Evolutionary conservation across 2,113 vertebrate genomes (phyloP), one percentile per base, ranked within the genome.

Genomic region (Paralichthys olivaceus): DNA sequence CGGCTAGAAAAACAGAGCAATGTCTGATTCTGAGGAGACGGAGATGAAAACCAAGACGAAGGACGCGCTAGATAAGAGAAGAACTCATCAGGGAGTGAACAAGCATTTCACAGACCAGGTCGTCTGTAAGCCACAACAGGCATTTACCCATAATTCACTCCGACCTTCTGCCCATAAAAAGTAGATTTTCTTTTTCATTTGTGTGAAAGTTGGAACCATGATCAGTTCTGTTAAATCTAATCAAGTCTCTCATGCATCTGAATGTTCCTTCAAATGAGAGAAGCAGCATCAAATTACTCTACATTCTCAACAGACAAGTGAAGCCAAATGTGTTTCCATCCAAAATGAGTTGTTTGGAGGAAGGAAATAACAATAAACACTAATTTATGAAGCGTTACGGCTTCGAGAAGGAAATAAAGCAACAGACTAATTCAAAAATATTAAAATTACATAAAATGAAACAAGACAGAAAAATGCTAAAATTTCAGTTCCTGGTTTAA

Each of bases 61-160:
- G 20, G 47, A 51, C 55, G 56, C 4, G 14, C 7, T 14, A 61
- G 78, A 84, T 79, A 74, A 84, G 76, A 85, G 63, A 77, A 60
- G 80, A 85, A 72, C 32, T 56, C 15, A 65, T 51, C 69, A 53
- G 74, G 75, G 63, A 83, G 72, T 40, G 57, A 74, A 47, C 17
- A 63, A 37, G 22, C 25, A 65, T 73, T 80, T 62, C 23, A 58
- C 45, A 60, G 72, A 49, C 17, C 25, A 54, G 29, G 19, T 43
- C 49, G 63, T 72, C 80, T 74, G 58, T 58, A 37, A 65, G 79
- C 63, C 78, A 77, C 74, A 62, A 59, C 20, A 57, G 72, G n/a
- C 65, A 64, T 32, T 69, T 43, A 34, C 6, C 23, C 56, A 47
- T 11, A 13, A 34, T 29, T 29, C 28, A 29, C 28, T 5, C n/a